These are phyloP conservation scores for Chiroxiphia lanceolata DNA, from an alignment of 2,797 vertebrate genomes.

Conservation along the genomic window DNA sequence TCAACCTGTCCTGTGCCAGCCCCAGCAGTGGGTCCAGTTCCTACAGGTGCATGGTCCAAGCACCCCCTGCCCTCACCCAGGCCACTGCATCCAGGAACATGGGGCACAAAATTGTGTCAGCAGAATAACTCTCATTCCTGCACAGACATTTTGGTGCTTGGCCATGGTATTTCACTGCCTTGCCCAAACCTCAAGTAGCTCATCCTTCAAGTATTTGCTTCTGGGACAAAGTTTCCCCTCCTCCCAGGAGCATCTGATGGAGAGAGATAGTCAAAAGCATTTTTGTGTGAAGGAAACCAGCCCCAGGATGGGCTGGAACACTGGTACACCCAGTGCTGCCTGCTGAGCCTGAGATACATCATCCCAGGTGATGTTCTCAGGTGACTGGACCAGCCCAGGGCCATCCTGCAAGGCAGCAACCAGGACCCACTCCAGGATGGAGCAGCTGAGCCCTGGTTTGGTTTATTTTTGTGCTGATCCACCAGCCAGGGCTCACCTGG, in stretches of 20 bases:
- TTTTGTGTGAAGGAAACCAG: not conserved
- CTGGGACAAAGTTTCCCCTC: not conserved
- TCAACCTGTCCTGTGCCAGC: not conserved
- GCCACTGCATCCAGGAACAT: accelerated
- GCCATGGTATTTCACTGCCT: not conserved
- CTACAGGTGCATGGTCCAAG: accelerated
- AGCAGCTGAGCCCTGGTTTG: not conserved
- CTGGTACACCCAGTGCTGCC: not conserved
- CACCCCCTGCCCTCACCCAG: not conserved
- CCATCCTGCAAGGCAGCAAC: accelerated
- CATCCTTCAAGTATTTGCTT: not conserved
- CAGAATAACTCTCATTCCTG: not conserved
- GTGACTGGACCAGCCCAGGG: not conserved
- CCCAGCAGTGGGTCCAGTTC: not conserved
- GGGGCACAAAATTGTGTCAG: not conserved
- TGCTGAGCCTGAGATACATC: not conserved
- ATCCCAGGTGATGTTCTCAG: accelerated
- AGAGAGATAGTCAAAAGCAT: not conserved
- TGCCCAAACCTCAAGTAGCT: not conserved
- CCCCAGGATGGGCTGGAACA: not conserved
- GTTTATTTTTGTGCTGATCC: not conserved
- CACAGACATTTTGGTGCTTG: not conserved
- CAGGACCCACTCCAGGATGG: not conserved
- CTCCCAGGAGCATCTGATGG: not conserved
- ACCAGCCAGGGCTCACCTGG: not conserved